phyloP scores from a whole-genome alignment of 2,888 invertebrate species.

The Phymatocera aterrima region DNA sequence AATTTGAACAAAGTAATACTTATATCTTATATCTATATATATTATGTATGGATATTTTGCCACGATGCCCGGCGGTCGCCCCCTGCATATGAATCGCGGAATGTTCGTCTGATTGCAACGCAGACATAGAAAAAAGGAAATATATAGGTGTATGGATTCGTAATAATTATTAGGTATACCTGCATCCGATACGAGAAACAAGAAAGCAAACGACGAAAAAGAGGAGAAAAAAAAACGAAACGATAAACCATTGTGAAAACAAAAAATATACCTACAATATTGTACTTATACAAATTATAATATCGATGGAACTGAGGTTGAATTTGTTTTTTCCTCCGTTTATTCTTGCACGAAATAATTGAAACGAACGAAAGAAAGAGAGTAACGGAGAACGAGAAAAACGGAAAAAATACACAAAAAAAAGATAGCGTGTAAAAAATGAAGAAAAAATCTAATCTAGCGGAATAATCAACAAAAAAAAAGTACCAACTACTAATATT shows the following conservation, averaged over 20 bases:
- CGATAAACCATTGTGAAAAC: neutral
- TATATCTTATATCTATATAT: no score
- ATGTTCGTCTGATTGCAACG: constrained; percentile 45
- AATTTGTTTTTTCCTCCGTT: no score
- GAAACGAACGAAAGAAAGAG: constrained; percentile 15
- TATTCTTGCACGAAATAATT: neutral
- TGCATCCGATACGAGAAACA: neutral
- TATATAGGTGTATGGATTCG: neutral
- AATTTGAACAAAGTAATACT: constrained; percentile 45
- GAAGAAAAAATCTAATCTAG: constrained; percentile 73
- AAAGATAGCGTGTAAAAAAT: constrained; percentile 53
- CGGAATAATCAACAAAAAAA: constrained; percentile 81
- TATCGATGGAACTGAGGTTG: no score
- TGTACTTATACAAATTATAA: neutral
- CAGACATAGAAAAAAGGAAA: neutral
- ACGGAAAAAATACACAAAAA: no score
- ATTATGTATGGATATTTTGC: constrained; percentile 14
- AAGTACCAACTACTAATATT: constrained; percentile 82
- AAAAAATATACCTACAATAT: neutral
- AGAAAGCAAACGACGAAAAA: neutral
- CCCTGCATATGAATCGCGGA: constrained; percentile 44
- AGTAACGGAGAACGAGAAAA: constrained; percentile 20
- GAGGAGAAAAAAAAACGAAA: constrained; percentile 31
- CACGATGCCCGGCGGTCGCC: constrained; percentile 39
- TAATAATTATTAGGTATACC: no score